Percentiles rank a stretch among this genome's conserved stretches.
phyloP scores from a whole-genome alignment of 2,113 vertebrate genomes.

The Alces alces region DNA sequence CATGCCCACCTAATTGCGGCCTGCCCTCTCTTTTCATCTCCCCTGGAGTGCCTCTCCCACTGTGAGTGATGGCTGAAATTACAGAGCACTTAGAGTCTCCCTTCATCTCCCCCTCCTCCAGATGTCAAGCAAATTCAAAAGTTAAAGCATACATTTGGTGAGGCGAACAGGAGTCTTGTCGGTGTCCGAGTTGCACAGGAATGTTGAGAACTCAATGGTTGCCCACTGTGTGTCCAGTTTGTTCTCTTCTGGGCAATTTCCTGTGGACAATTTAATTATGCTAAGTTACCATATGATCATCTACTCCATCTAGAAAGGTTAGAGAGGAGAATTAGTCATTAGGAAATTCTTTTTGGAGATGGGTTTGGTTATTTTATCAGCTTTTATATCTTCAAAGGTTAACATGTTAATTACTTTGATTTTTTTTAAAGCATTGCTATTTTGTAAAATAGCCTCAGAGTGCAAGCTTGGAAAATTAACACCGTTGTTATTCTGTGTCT shows the following conservation, averaged over 20 bases:
- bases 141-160: background rate
- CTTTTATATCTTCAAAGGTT: conserved; percentile 40
- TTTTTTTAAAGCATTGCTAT: background rate
- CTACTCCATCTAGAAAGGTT: background rate
- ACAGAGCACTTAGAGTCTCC: background rate
- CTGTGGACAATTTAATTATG: conserved; percentile 41
- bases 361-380: conserved; percentile 12
- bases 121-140: conserved; percentile 32
- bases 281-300: background rate
- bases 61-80: conserved; percentile 28
- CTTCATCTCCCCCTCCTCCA: conserved; percentile 24
- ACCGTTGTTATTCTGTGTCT: background rate
- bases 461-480: background rate
- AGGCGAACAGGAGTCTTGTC: background rate
- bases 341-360: conserved; percentile 34
- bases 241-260: background rate
- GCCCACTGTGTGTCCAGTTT: background rate
- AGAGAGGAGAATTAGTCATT: background rate
- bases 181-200: background rate
- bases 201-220: background rate
- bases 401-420: background rate
- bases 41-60: background rate
- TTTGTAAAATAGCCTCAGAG: conserved; percentile 13
- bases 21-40: conserved; percentile 50
- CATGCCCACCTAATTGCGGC: accelerated